Evolutionary conservation across 1,140 invertebrate genomes (phyloP), one percentile per base, ranked within the genome.

Genomic region (Venturia canescens): DNA sequence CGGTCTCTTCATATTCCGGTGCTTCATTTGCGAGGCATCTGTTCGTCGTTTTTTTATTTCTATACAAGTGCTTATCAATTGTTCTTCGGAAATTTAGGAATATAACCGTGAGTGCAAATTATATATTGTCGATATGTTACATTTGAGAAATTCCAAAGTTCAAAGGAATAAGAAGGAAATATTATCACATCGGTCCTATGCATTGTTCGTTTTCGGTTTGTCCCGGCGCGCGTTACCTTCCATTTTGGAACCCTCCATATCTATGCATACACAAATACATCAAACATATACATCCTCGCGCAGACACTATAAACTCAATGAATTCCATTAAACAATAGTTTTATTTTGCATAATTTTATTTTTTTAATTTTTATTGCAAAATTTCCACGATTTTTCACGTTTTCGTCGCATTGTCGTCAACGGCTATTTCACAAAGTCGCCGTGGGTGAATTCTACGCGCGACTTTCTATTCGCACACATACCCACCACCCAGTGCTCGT

Each of bases 41-140:
- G 60, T 63, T 63, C 60, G 60, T 63, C 60, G 60, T 48, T 31
- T 48, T 44, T 31, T 77, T 48, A 7, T 29, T 69, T 26, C 69
- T 44, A 16, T 15, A 60, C 21, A 29, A 53, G 38, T 69, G 63
- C 57, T 31, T 69, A 44, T 66, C 29, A 31, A 23, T 44, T 26
- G 21, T 79, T 48, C 78, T 31, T 71, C 66, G 66, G 71, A 29
- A 53, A 53, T 31, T 69, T 69, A 67, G 13, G 48, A 71, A 11
- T 60, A 50, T 60, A 50, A 31, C 27, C 48, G 53, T 29, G 50
- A 70, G 29, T 69, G 23, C 1, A 63, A 63, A 63, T 23, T 6
- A 53, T 63, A 23, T 2, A 63, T 63, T 63, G 60, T 26, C 60
- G 60, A 63, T 6, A 63, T 63, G 11, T 63, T 63, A 53, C 27